phyloP scores from a whole-genome alignment of 2,888 invertebrate species.

The Eristalis pertinax region DNA sequence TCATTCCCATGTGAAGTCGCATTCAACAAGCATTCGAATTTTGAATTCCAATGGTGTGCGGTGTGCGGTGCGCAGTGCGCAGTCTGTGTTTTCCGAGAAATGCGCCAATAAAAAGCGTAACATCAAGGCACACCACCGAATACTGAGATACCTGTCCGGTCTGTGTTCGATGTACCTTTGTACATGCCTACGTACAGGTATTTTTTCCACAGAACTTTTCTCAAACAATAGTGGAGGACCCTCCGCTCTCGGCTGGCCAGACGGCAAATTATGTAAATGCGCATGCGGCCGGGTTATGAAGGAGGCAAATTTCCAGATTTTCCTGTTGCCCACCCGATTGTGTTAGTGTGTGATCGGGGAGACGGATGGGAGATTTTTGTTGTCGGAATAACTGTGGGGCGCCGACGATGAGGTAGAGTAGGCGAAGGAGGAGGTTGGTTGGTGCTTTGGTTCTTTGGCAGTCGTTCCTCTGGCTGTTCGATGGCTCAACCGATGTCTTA shows the following conservation, averaged over 20 bases:
- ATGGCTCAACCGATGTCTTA: slow-evolving; percentile 51
- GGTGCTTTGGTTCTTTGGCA: background rate
- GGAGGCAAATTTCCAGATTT: slow-evolving; percentile 67
- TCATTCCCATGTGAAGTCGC: slow-evolving; percentile 25
- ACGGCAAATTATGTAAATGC: slow-evolving; percentile 69
- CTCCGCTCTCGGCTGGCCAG: slow-evolving; percentile 28
- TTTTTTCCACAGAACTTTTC: slow-evolving; percentile 63
- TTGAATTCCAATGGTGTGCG: slow-evolving; percentile 49
- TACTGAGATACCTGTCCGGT: slow-evolving; percentile 1
- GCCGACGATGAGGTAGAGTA: background rate
- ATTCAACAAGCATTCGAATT: slow-evolving; percentile 45
- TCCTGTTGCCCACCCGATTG: slow-evolving; percentile 58
- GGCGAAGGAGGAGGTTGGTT: background rate
- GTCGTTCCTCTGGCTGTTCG: slow-evolving; percentile 27
- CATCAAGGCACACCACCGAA: slow-evolving; percentile 48
- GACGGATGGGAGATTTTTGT: background rate
- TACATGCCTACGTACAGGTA: slow-evolving; percentile 46
- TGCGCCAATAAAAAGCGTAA: slow-evolving; percentile 69
- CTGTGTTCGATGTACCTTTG: background rate
- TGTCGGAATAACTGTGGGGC: background rate
- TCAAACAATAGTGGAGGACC: slow-evolving; percentile 56
- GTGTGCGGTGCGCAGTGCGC: slow-evolving; percentile 1
- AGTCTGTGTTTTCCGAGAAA: slow-evolving; percentile 59
- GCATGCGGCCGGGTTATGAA: slow-evolving; percentile 63
- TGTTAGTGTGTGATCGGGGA: background rate